Base-by-base conservation (phyloP, 2,888 invertebrate genomes). In the Rhagonycha fulva region DNA sequence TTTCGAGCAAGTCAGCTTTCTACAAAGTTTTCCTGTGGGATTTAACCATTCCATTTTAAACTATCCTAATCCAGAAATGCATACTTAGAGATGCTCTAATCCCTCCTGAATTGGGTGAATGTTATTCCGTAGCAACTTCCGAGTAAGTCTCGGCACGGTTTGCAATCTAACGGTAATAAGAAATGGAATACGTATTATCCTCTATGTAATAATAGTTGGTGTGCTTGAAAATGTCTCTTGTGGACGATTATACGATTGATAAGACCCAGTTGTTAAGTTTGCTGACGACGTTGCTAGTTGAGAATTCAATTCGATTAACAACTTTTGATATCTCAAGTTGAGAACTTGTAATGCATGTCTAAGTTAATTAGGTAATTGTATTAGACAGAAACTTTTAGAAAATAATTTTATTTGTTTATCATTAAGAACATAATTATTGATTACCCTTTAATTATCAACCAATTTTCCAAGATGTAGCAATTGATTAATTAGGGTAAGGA, bases 231-330 rank as follows among this genome's bases (percentile, higher is more conserved):
- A 72, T 62, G 66, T 78, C 76, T 77, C 73, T 68, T 72, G 76
- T 66, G 78, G 74, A 68, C 76, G 76, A 78, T 79, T 79, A 73
- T 72, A 75, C 72, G 68, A 72, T 74, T 78, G 78, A 78, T 79
- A 79, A 78, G 76, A 75, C 73, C 70, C 67, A 47, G 69, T 69
- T 71, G 76, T 61, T 76, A 77, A 77, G 72, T 72, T 76, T 69
- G 73, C 77, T 70, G 76, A 69, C 74, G 74, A 70, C 70, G 71
- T 74, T 67, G 68, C 72, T 76, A 67, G 68, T 68, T 72, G 63
- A n/a, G 66, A 71, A 66, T 72, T 75, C 66, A 71, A 71, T 77
- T 75, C 70, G 76, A 77, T 77, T 77, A 77, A 70, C 14, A 74
- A 77, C 71, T 77, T 74, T 72, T 71, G 69, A 71, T 70, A 30